Conservation (phyloP, 2,888 invertebrate genomes). For the Harpagoxenus sublaevis region DNA sequence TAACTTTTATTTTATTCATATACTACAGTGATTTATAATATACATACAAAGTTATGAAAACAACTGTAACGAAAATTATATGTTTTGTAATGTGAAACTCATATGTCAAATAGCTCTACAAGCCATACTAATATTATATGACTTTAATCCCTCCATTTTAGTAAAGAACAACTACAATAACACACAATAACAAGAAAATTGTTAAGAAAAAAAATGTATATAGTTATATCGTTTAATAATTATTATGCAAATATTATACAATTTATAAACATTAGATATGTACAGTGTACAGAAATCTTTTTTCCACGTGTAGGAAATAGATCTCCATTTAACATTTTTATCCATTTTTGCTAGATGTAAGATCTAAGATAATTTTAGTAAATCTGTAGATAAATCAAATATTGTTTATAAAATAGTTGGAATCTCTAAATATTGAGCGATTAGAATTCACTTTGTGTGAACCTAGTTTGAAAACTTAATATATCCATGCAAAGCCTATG, state of each 20-base stretch:
- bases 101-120: conserved; percentile 53
- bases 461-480: conserved; percentile 60
- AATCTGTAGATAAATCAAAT: conserved; percentile 59
- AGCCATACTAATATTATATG: conserved; percentile 71
- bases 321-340: conserved; percentile 63
- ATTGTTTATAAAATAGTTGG: conserved; percentile 45
- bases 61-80: conserved; percentile 43
- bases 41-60: background rate
- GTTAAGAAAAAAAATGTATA: conserved; percentile 60
- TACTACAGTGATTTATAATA: conserved; percentile 12
- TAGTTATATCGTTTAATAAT: conserved; percentile 68
- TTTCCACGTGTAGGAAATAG: conserved; percentile 65
- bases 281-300: conserved; percentile 79
- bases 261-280: conserved; percentile 69
- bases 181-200: conserved; percentile 59
- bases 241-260: conserved; percentile 69
- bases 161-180: conserved; percentile 62
- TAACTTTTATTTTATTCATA: background rate
- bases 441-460: conserved; percentile 28
- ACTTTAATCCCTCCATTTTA: conserved; percentile 75
- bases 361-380: conserved; percentile 46
- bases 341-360: conserved; percentile 60
- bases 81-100: conserved; percentile 37
- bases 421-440: conserved; percentile 54
- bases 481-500: conserved; percentile 69